Evolutionary conservation across 2,888 invertebrate species (phyloP), one percentile per base, ranked within the genome.

Genomic region (Biston betularia): DNA sequence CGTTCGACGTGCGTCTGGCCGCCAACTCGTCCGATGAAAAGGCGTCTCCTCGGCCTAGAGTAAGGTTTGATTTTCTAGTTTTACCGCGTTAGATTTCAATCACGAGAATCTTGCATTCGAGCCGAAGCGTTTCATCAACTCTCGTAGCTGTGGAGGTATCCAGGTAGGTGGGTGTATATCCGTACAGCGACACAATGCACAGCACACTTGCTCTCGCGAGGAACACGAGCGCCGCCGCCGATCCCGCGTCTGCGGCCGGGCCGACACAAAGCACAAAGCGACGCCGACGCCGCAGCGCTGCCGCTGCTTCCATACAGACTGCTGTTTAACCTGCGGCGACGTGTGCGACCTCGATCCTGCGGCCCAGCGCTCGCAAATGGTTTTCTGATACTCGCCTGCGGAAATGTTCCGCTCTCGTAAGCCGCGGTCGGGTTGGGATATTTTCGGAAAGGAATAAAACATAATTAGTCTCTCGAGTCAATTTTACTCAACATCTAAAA

Each of bases 321-420:
- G 38, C 6, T 15, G 52, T 15, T 5, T 53, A 15, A 6, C 10
- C 52, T 53, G 45, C 9, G 42, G 55, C 45, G 54, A 11, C 49
- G 40, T 45, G 50, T 60, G 48, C 35, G 65, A 46, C 56, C 65
- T 42, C 65, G 46, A 57, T 59, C 33, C 44, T n/a, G 15, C 49
- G 64, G 63, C 33, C 60, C 68, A 57, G 61, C 61, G 63, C 60
- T 64, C 53, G 62, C 62, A 49, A 62, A 71, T 67, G 58, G 61
- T 65, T 71, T 66, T 68, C 69, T 63, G 71, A 71, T 64, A 63
- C 58, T 60, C 58, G 63, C 56, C 46, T 55, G 44, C 49, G 49
- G 65, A 57, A 68, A 49, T 65, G 60, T 65, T 54, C 62, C 63
- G 57, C 64, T 64, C 63, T 33, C 56, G 59, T 56, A 58, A 55